A percentile compares a stretch with the other conserved stretches of the same genome.
Conservation (phyloP, 23 tunicate genomes). For the Styela clava region DNA sequence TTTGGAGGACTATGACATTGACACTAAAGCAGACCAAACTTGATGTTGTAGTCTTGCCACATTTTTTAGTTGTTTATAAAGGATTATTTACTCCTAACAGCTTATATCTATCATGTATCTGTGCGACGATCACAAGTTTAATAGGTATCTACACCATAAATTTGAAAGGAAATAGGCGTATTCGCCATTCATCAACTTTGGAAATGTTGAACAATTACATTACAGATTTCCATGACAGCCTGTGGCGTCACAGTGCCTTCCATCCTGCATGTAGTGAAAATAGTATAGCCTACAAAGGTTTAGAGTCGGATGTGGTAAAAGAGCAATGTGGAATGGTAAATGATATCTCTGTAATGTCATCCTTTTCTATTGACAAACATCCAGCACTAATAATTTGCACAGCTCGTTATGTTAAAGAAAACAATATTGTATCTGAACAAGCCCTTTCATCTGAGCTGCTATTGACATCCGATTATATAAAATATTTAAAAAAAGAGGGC, state of each 20-base stretch:
- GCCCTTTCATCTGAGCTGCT: background rate
- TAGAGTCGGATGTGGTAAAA: conserved; percentile 1
- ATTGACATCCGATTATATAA: background rate
- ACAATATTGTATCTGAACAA: background rate
- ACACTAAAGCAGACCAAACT: background rate
- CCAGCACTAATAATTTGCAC: background rate
- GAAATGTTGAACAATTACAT: conserved; percentile 21
- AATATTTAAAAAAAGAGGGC: background rate
- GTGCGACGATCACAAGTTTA: conserved; percentile 19
- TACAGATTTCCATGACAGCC: conserved; percentile 34
- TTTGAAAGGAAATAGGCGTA: background rate
- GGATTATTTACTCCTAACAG: conserved; percentile 28
- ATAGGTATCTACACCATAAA: background rate
- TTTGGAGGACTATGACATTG: background rate
- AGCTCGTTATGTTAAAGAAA: background rate
- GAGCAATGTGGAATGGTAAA: background rate
- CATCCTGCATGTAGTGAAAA: conserved; percentile 27
- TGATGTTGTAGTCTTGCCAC: background rate
- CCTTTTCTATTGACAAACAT: conserved; percentile 2
- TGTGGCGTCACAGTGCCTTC: conserved; percentile 55
- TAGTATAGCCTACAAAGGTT: conserved; percentile 8
- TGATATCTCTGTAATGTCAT: background rate
- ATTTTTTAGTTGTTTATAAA: conserved; percentile 1
- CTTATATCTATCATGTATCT: conserved; percentile 7
- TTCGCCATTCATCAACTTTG: background rate